Evolutionary conservation across 2,888 invertebrate genomes (phyloP).

Genomic region (Sylvicola fuscatus): DNA sequence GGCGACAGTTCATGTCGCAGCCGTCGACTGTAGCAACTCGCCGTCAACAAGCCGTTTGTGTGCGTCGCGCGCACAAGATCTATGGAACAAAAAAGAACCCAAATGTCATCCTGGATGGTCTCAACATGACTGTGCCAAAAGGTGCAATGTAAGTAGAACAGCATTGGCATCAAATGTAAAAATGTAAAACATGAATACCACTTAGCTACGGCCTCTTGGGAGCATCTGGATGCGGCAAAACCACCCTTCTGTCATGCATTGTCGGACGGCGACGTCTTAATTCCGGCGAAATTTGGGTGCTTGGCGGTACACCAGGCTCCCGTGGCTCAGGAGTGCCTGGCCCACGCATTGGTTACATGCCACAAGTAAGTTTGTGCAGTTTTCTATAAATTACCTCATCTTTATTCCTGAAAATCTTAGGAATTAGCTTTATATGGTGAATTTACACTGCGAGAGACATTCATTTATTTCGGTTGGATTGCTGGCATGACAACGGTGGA

Average conservation of each 20-base stretch:
- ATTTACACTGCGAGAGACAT: slow-evolving; percentile 60
- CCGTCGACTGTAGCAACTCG: slow-evolving; percentile 49
- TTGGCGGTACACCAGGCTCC: slow-evolving; percentile 66
- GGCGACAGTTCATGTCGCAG: slow-evolving; percentile 37
- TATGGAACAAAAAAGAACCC: slow-evolving; percentile 64
- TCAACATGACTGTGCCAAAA: slow-evolving; percentile 84
- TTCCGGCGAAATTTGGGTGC: slow-evolving; percentile 64
- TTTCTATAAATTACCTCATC: slow-evolving; percentile 2
- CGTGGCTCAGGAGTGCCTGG: slow-evolving; percentile 73
- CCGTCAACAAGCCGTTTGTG: slow-evolving; percentile 65
- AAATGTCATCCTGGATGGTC: slow-evolving; percentile 62
- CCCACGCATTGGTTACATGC: slow-evolving; percentile 78
- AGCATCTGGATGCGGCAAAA: slow-evolving; percentile 82
- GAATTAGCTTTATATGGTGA: slow-evolving; percentile 56
- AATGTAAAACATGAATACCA: too few species aligned
- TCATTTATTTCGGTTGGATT: slow-evolving; percentile 68
- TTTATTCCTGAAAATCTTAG: slow-evolving; percentile 19
- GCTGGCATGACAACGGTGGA: slow-evolving; percentile 48
- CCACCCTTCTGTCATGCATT: slow-evolving; percentile 68
- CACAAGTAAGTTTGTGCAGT: slow-evolving; percentile 35
- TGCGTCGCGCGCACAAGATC: slow-evolving; percentile 61
- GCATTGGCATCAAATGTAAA: slow-evolving; percentile 5
- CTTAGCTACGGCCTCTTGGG: slow-evolving; percentile 73
- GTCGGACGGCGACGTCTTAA: slow-evolving; percentile 63
- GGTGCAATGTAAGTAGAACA: slow-evolving; percentile 55